These are phyloP conservation scores for Apodemia mormo DNA, from an alignment of 2,888 invertebrate species.

Conservation along the genomic window DNA sequence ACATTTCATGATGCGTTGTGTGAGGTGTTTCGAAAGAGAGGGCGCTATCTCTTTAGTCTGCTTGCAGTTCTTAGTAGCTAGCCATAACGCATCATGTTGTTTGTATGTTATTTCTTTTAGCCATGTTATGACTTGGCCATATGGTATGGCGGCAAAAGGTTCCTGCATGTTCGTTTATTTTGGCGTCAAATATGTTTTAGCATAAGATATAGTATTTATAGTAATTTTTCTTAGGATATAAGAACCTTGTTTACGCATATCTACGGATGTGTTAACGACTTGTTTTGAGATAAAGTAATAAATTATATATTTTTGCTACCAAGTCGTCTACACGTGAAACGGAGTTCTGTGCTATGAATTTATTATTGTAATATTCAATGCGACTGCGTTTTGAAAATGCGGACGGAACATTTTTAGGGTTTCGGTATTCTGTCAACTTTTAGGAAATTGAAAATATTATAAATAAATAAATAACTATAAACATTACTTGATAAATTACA, in stretches of 20 bases:
- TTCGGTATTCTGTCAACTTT: neutral
- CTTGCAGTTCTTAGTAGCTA: no score
- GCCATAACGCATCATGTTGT: no score
- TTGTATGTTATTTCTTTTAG: no score
- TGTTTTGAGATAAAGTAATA: conserved; percentile 11
- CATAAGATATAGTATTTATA: neutral
- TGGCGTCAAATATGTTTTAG: neutral
- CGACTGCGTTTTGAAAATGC: neutral
- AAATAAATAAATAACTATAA: no score
- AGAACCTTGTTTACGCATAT: neutral
- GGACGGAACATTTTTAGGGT: neutral
- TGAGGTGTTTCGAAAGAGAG: no score
- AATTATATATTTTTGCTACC: neutral
- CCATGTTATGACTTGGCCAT: no score
- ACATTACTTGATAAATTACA: no score
- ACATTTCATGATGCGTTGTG: no score
- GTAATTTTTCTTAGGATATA: neutral
- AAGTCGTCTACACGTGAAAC: neutral
- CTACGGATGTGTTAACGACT: conserved; percentile 12
- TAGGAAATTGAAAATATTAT: no score
- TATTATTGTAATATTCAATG: neutral
- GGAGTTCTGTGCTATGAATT: neutral
- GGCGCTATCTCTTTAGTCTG: no score
- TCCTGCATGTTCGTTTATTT: neutral
- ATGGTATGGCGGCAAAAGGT: no score